Conservation (phyloP, 2,797 vertebrate species). For the Sebastes cheni region DNA sequence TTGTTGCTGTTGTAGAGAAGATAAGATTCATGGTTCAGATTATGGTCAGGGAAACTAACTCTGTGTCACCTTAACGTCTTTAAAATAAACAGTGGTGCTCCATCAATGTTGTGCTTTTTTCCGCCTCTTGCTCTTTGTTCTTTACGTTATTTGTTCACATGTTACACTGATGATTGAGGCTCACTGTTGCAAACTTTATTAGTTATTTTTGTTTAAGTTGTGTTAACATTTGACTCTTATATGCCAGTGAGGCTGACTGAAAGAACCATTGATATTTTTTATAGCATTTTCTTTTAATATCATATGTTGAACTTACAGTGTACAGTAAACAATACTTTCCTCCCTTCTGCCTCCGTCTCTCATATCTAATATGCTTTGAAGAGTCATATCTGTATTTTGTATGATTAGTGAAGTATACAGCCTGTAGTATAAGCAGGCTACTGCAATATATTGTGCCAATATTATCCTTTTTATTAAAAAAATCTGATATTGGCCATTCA, state of each 20-base stretch:
- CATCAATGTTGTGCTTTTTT: not conserved
- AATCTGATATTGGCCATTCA: not conserved
- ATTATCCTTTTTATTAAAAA: slow-evolving; percentile 20
- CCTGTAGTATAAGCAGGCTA: not conserved
- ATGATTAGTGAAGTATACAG: not conserved
- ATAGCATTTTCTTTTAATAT: not conserved
- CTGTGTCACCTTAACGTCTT: not conserved
- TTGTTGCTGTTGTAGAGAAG: not conserved
- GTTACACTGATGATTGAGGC: not conserved
- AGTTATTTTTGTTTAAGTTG: not conserved
- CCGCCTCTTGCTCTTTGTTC: not conserved
- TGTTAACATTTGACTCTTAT: not conserved
- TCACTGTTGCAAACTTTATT: not conserved
- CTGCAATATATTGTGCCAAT: not conserved
- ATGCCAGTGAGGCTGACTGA: not conserved
- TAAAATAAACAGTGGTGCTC: not conserved
- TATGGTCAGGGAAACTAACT: slow-evolving; percentile 16
- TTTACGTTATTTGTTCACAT: not conserved
- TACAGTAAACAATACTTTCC: not conserved
- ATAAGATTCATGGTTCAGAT: slow-evolving; percentile 11
- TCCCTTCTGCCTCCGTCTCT: not conserved
- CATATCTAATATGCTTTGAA: not conserved
- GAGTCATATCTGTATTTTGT: not conserved
- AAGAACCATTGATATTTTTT: not conserved
- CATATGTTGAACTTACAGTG: not conserved